Percentiles rank a stretch among this genome's conserved stretches.
Evolutionary conservation across 2,888 invertebrate species (phyloP).

Genomic region (Leucophora obtusa): DNA sequence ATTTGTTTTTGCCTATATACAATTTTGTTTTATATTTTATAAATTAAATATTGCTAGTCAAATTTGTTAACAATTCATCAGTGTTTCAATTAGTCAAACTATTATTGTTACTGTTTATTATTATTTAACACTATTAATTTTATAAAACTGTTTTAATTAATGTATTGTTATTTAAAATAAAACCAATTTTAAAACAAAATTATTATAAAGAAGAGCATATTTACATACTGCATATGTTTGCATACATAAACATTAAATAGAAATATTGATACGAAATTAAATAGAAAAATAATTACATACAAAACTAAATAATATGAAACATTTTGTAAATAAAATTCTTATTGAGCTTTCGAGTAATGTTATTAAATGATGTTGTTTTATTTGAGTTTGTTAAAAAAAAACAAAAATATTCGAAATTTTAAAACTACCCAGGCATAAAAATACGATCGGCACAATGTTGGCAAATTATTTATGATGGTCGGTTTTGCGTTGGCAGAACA

Average conservation of each 20-base stretch:
- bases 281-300: conserved; percentile 8
- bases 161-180: conserved; percentile 68
- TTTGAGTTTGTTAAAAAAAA: background rate
- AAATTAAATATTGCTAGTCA: conserved; percentile 25
- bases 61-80: conserved; percentile 57
- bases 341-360: conserved; percentile 51
- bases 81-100: conserved; percentile 71
- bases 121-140: conserved; percentile 69
- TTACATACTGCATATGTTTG: too few relatives aligned
- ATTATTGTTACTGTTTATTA: conserved; percentile 68
- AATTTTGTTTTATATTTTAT: background rate
- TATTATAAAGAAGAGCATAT: too few relatives aligned
- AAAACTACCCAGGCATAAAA: too few relatives aligned
- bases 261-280: background rate
- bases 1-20: too few relatives aligned
- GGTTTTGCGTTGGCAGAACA: too few relatives aligned
- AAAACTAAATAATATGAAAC: conserved; percentile 24
- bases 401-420: too few relatives aligned
- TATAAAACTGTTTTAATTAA: conserved; percentile 72
- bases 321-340: conserved; percentile 62
- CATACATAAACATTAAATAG: conserved; percentile 5
- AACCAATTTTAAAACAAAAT: background rate
- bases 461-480: too few relatives aligned
- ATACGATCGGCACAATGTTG: too few relatives aligned
- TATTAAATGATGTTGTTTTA: background rate